Percentiles rank a stretch among this genome's conserved stretches.
Conservation (phyloP, 2,888 invertebrate species). For the Euzetes globulus region DNA sequence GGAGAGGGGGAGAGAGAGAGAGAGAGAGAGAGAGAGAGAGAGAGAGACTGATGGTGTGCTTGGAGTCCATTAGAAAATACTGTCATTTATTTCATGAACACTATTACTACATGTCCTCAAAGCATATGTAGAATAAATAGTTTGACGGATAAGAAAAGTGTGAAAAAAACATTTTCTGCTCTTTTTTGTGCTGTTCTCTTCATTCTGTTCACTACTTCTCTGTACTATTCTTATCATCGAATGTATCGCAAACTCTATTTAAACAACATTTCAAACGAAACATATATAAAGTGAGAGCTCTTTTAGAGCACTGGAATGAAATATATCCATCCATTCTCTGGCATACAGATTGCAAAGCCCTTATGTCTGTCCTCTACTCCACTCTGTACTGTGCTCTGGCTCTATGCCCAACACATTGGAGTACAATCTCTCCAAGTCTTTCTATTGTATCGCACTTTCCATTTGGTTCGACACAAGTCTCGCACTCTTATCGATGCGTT, state of each 20-base stretch:
- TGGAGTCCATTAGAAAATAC: too few species aligned
- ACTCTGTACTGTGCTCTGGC: neutral
- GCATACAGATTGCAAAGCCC: neutral
- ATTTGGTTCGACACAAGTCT: neutral
- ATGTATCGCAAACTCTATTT: neutral
- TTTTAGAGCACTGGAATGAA: conserved; percentile 8
- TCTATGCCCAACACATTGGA: neutral
- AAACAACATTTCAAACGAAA: neutral
- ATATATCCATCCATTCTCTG: neutral
- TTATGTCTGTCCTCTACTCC: neutral
- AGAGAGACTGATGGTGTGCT: too few species aligned
- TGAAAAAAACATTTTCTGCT: neutral
- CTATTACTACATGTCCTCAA: neutral
- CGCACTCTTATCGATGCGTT: neutral
- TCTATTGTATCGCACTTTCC: conserved; percentile 4
- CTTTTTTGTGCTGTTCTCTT: neutral
- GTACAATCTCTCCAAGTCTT: neutral
- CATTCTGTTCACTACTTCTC: neutral
- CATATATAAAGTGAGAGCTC: neutral
- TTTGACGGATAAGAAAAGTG: neutral
- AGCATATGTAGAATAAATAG: neutral
- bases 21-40: neutral
- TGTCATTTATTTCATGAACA: too few species aligned
- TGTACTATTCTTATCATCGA: neutral
- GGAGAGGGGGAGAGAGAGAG: conserved; percentile 10